phyloP scores from a whole-genome alignment of 2,113 vertebrate species.

The Sceloporus tristichus region DNA sequence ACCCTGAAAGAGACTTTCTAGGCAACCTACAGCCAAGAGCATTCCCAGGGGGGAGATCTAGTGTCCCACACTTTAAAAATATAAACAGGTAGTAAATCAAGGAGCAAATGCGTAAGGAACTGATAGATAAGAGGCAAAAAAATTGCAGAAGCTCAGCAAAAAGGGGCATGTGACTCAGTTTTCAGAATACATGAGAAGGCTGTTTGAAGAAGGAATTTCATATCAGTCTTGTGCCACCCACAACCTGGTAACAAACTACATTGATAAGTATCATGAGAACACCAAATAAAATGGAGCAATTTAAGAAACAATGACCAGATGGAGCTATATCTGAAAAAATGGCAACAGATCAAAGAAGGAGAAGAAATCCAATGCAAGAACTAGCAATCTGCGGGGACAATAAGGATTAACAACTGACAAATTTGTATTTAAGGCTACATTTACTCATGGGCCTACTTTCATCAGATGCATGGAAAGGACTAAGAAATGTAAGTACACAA shows the following conservation, averaged over 20 bases:
- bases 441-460: slow-evolving; percentile 8
- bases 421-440: slow-evolving; percentile 19
- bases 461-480: slow-evolving; percentile 13
- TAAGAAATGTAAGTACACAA: background rate
- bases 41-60: slow-evolving; percentile 43
- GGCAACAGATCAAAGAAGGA: slow-evolving; percentile 21
- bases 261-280: slow-evolving; percentile 44
- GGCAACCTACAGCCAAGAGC: slow-evolving; percentile 13
- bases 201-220: slow-evolving; percentile 20
- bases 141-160: background rate
- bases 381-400: background rate
- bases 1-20: slow-evolving; percentile 18
- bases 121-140: background rate
- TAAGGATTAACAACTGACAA: background rate
- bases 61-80: slow-evolving; percentile 33
- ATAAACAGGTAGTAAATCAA: background rate
- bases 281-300: slow-evolving; percentile 33
- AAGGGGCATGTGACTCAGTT: slow-evolving; percentile 7
- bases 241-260: slow-evolving; percentile 32
- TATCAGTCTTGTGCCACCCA: slow-evolving; percentile 27
- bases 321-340: slow-evolving; percentile 24
- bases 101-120: background rate
- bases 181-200: slow-evolving; percentile 23
- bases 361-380: slow-evolving; percentile 28
- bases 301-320: slow-evolving; percentile 27